Evolutionary conservation across 1,140 invertebrate genomes (phyloP).

Genomic region (Papilio glaucus): DNA sequence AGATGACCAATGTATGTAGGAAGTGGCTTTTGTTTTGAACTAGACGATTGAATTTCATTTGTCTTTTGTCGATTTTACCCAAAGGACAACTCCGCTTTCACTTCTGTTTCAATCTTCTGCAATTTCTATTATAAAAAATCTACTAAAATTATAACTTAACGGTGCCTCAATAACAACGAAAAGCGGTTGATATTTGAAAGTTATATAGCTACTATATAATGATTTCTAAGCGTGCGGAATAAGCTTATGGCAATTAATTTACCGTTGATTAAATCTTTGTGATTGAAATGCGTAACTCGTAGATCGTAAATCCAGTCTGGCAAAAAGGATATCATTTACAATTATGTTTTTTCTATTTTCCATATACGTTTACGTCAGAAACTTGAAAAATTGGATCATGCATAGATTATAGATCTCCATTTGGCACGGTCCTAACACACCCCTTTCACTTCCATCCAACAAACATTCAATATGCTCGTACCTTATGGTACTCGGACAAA

Average conservation of each 20-base stretch:
- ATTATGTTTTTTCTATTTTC: no score
- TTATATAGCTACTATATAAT: not conserved
- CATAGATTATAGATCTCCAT: no score
- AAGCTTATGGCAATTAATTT: not conserved
- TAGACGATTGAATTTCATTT: not conserved
- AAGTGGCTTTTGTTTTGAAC: not conserved
- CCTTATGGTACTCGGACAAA: no score
- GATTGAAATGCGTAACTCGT: not conserved
- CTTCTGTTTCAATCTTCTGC: not conserved
- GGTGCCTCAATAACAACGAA: not conserved
- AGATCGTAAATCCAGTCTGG: no score
- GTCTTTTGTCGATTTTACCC: not conserved
- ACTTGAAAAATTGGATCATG: no score
- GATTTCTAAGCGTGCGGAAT: not conserved
- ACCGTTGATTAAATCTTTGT: not conserved
- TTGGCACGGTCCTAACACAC: no score
- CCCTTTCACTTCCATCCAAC: no score
- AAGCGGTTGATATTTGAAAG: not conserved
- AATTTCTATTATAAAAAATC: not conserved
- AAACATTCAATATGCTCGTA: no score
- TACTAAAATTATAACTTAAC: no score
- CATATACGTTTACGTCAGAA: no score
- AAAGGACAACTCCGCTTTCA: not conserved
- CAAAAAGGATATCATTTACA: no score
- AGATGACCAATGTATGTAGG: slow-evolving; percentile 44